Conservation (phyloP, 1,140 invertebrate species). For the Berghia stephanieae region DNA sequence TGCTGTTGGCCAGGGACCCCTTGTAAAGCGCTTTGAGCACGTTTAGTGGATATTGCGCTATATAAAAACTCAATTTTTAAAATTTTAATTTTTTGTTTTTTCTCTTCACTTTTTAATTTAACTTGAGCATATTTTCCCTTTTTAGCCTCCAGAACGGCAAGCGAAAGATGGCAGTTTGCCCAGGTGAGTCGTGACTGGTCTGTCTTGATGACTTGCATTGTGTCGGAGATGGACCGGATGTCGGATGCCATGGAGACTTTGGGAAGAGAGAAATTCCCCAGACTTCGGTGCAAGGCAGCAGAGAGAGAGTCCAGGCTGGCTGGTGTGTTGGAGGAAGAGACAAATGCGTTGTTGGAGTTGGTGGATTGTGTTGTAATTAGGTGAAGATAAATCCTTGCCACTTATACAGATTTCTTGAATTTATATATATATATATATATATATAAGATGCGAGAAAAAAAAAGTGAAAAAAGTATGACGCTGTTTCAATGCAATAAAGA, state of each 20-base stretch:
- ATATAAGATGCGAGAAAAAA: too few relatives aligned
- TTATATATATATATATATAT: too few relatives aligned
- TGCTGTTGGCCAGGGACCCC: too few relatives aligned
- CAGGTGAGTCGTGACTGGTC: slow-evolving; percentile 24
- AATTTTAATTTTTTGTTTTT: too few relatives aligned
- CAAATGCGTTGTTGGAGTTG: neutral
- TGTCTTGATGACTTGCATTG: slow-evolving; percentile 3
- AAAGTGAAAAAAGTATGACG: too few relatives aligned
- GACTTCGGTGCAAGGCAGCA: neutral
- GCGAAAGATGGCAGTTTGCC: slow-evolving; percentile 15
- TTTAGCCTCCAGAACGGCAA: neutral
- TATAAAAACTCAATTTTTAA: too few relatives aligned
- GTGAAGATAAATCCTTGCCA: too few relatives aligned
- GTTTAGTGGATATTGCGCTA: too few relatives aligned
- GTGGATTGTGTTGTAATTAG: slow-evolving; percentile 22
- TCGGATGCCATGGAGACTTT: neutral
- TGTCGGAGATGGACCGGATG: neutral
- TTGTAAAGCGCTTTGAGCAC: too few relatives aligned
- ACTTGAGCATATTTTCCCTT: neutral
- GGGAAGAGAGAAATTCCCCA: neutral
- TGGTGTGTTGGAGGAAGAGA: neutral
- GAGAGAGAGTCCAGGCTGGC: neutral
- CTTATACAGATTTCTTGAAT: too few relatives aligned
- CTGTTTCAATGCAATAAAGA: too few relatives aligned
- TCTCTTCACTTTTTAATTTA: too few relatives aligned